Percentiles rank a stretch among this genome's conserved stretches.
phyloP scores from a whole-genome alignment of 2,888 invertebrate species.

The Pardosa pseudoannulata region DNA sequence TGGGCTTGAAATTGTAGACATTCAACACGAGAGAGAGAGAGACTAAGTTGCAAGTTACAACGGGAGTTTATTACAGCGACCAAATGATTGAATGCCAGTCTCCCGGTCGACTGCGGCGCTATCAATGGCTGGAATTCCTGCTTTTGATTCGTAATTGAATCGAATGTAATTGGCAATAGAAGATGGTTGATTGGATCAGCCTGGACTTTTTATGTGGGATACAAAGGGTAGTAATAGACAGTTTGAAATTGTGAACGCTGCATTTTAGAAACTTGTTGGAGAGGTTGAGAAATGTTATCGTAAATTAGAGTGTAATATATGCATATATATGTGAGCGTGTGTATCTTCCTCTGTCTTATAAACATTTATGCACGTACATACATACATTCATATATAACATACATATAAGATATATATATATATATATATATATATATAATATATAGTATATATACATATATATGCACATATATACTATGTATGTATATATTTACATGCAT shows the following conservation, averaged over 20 bases:
- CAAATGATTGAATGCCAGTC: constrained; percentile 50
- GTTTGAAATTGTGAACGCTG: background rate
- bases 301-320: no score
- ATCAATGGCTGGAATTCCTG: constrained; percentile 64
- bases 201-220: background rate
- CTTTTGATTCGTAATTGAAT: constrained; percentile 71
- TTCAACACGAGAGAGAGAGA: background rate
- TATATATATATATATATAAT: no score
- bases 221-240: constrained; percentile 9
- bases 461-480: no score
- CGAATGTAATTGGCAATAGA: constrained; percentile 67
- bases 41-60: background rate
- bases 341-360: no score
- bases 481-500: no score
- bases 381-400: no score
- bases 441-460: no score
- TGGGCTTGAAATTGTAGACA: constrained; percentile 19
- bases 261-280: background rate
- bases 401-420: no score
- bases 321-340: no score
- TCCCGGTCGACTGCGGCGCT: constrained; percentile 40
- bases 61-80: background rate
- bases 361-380: no score
- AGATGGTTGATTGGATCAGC: constrained; percentile 41
- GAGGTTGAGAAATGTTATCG: no score